phyloP scores from a whole-genome alignment of 23 tunicate species.

The Diplosoma virens region DNA sequence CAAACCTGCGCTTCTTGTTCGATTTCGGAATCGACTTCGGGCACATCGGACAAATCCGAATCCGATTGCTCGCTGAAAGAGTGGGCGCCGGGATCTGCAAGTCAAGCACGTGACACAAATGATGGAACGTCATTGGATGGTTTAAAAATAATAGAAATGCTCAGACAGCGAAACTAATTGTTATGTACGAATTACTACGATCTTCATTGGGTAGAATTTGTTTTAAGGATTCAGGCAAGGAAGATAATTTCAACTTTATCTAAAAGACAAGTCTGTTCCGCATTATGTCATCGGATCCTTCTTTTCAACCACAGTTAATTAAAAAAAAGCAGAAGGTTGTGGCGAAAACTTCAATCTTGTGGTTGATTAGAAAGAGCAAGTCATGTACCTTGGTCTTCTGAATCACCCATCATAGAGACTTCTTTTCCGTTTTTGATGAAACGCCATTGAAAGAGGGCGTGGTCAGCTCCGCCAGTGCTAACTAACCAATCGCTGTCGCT shows the following conservation, averaged over 20 bases:
- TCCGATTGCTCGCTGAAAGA: constrained; percentile 79
- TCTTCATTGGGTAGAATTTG: too few species aligned
- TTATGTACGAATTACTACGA: too few species aligned
- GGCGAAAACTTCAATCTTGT: too few species aligned
- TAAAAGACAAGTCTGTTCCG: not conserved
- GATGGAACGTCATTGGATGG: too few species aligned
- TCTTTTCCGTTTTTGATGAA: constrained; percentile 33
- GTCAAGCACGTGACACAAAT: not conserved
- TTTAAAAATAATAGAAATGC: too few species aligned
- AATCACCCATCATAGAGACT: not conserved
- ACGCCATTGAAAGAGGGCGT: constrained; percentile 95
- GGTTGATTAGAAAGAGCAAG: too few species aligned
- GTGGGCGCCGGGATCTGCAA: constrained; percentile 27
- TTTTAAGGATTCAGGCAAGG: not conserved
- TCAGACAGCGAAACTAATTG: too few species aligned
- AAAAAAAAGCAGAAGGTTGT: too few species aligned
- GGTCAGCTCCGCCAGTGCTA: constrained; percentile 97
- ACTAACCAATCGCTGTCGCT: constrained; percentile 72
- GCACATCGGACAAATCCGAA: constrained; percentile 87
- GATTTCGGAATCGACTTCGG: constrained; percentile 89
- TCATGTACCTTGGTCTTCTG: constrained; percentile 1
- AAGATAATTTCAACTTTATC: not conserved
- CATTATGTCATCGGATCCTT: not conserved
- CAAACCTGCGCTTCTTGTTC: constrained; percentile 94
- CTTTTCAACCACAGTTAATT: too few species aligned